Evolutionary conservation across 2,797 vertebrate species (phyloP), one percentile per base, ranked within the genome.

Genomic region (Malurus splendens): DNA sequence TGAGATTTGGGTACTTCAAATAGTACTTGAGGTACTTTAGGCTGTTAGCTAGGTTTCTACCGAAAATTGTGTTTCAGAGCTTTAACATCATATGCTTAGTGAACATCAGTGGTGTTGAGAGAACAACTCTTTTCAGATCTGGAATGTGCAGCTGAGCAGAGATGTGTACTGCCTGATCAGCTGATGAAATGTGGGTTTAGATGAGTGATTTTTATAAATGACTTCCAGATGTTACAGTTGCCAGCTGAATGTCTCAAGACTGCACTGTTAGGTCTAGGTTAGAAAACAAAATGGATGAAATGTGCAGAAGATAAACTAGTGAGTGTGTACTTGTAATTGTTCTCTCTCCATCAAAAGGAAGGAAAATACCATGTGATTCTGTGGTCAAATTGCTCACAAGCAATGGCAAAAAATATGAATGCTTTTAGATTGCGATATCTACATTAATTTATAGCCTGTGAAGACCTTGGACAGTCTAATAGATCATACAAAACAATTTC

Each of bases 111-210:
- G 54, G 24, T 5, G 2, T 39, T 85, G 51, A 45, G 24, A 79
- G 30, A 73, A 30, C 23, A 73, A 12, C 61, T 83, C 22, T 56
- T 83, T 86, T 73, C 67, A 57, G 56, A 42, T 81, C 44, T 78
- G 83, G 70, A 94, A 87, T 78, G 82, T 90, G 70, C 70, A 90
- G 82, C 80, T 89, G 45, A 78, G 33, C 45, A 47, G 33, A 56
- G 66, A 70, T 85, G 39, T 89, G 45, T 83, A 41, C 36, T 60
- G 68, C 50, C 72, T 76, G 64, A 91, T 88, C 89, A 90, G 85
- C 89, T 94, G 77, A 83, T 52, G 91, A 86, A 90, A 84, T 71
- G 42, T 75, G 42, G 25, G 33, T 74, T 94, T 89, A 56, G 56
- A 76, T 82, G 74, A 72, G 59, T 78, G 64, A 78, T 87, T 90